phyloP scores from a whole-genome alignment of 2,113 vertebrate species.

The Clarias gariepinus region DNA sequence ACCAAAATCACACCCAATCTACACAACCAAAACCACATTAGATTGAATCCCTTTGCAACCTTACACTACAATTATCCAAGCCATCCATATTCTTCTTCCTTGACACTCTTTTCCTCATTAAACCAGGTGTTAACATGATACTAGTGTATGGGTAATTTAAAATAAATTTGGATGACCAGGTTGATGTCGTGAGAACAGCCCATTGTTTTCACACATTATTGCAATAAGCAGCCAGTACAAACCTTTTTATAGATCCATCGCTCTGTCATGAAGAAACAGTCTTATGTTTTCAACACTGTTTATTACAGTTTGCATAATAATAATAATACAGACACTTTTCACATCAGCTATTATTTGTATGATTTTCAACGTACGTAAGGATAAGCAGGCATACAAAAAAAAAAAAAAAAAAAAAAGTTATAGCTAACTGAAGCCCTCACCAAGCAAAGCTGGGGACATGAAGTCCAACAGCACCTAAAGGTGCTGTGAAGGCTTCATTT shows the following conservation, averaged over 20 bases:
- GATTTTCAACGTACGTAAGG: slow-evolving; percentile 37
- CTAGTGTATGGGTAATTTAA: slow-evolving; percentile 15
- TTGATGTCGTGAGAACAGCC: accelerated
- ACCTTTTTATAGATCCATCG: slow-evolving; percentile 84
- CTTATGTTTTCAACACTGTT: slow-evolving; percentile 85
- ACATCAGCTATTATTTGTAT: slow-evolving; percentile 68
- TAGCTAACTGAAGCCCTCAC: slow-evolving; percentile 88
- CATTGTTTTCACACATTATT: slow-evolving; percentile 19
- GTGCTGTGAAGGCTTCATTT: slow-evolving; percentile 94
- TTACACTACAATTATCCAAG: neutral
- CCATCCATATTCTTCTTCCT: slow-evolving; percentile 48
- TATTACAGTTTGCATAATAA: slow-evolving; percentile 84
- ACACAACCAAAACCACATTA: slow-evolving; percentile 67
- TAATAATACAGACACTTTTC: slow-evolving; percentile 86
- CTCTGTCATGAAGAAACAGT: slow-evolving; percentile 86
- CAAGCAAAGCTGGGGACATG: slow-evolving; percentile 96
- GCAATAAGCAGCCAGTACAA: slow-evolving; percentile 74
- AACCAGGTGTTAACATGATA: slow-evolving; percentile 15
- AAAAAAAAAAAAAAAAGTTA: slow-evolving; percentile 1
- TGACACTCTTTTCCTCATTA: slow-evolving; percentile 8
- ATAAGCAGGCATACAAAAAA: slow-evolving; percentile 42
- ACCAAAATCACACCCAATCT: slow-evolving; percentile 59
- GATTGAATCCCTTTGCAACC: neutral
- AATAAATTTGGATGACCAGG: slow-evolving; percentile 45
- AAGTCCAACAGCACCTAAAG: slow-evolving; percentile 97